These are phyloP conservation scores for Onychorhynchus coronatus DNA, from an alignment of 2,113 vertebrate genomes.

Conservation along the genomic window DNA sequence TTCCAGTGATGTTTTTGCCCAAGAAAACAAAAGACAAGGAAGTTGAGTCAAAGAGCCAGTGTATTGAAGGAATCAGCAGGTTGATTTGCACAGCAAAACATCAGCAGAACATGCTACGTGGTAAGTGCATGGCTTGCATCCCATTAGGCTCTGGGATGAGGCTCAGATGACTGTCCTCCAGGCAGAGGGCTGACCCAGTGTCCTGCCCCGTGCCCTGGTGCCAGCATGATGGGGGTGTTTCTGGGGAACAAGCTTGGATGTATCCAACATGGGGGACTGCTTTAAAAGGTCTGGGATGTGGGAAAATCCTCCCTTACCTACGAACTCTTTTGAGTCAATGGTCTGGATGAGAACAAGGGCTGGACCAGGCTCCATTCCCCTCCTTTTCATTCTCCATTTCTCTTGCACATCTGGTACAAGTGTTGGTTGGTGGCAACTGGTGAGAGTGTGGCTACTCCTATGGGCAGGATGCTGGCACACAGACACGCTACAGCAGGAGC, in stretches of 20 bases:
- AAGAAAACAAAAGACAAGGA: conserved; percentile 98
- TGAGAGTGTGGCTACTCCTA: not conserved
- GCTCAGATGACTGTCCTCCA: not conserved
- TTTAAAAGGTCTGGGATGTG: not conserved
- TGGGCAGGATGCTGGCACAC: not conserved
- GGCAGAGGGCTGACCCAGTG: not conserved
- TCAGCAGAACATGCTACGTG: conserved; percentile 96
- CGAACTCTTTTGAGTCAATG: not conserved
- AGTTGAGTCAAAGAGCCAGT: conserved; percentile 92
- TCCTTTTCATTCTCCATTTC: not conserved
- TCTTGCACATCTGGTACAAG: not conserved
- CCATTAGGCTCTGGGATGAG: rapidly evolving
- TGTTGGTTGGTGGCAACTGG: rapidly evolving
- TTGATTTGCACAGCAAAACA: conserved; percentile 97
- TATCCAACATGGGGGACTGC: not conserved
- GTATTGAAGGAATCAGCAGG: conserved; percentile 95
- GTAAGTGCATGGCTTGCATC: conserved; percentile 65
- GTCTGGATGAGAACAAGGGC: not conserved
- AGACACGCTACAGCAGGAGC: not conserved
- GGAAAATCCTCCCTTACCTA: not conserved
- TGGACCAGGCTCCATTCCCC: not conserved
- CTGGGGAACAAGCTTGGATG: not conserved
- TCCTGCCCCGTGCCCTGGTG: not conserved
- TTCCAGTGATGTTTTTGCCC: conserved; percentile 94
- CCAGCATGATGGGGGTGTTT: rapidly evolving